phyloP scores from a whole-genome alignment of 1,140 invertebrate species.

The Penaeus indicus region DNA sequence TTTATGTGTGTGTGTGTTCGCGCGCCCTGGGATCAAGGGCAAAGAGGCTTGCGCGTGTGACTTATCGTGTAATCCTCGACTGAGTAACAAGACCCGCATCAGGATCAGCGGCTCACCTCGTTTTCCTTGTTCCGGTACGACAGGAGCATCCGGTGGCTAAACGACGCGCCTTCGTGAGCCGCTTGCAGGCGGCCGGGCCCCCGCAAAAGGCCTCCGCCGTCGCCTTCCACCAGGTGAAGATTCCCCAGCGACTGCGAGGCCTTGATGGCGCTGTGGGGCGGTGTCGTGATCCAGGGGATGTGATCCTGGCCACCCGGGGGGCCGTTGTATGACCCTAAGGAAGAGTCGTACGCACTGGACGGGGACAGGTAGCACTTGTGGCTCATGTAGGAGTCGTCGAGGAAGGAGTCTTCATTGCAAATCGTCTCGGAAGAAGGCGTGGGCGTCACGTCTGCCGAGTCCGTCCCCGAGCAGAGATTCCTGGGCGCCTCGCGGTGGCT shows the following conservation, averaged over 20 bases:
- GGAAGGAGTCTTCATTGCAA: not conserved
- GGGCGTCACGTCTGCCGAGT: not conserved
- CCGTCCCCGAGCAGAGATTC: no score
- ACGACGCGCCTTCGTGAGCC: no score
- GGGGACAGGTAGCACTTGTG: constrained; percentile 37
- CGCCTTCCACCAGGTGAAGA: no score
- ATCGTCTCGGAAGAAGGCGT: not conserved
- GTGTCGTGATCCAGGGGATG: constrained; percentile 48
- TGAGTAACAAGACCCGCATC: not conserved
- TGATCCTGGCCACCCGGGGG: not conserved
- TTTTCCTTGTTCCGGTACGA: constrained; percentile 24
- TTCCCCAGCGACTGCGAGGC: constrained; percentile 6
- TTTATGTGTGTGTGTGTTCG: no score
- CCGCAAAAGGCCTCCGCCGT: no score
- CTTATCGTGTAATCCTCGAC: no score
- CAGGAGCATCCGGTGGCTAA: not conserved
- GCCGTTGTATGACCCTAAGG: not conserved
- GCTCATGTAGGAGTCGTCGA: constrained; percentile 46
- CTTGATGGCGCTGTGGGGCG: not conserved
- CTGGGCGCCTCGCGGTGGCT: no score
- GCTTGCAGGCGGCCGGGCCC: no score
- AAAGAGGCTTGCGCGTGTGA: no score
- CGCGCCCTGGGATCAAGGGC: no score
- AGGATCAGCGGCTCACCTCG: not conserved
- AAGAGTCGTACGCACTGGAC: not conserved